Evolutionary conservation across 2,797 vertebrate species (phyloP).

Genomic region (Rhinatrema bivittatum): DNA sequence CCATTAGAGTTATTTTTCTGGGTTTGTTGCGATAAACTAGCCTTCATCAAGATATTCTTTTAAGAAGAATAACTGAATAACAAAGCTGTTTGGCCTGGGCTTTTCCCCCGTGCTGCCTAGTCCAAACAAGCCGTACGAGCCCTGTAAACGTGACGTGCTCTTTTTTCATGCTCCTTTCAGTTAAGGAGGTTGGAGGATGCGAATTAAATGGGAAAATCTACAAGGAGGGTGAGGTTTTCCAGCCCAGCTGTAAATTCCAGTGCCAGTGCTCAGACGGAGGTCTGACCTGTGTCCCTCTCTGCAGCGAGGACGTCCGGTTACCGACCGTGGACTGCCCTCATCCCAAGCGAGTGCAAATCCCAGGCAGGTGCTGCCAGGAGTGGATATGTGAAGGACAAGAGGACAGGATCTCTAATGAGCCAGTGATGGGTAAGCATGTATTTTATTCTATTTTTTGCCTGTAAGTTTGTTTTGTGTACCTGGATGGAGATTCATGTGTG

Average conservation of each 20-base stretch:
- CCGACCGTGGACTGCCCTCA: conserved; percentile 76
- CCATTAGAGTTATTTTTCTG: no score
- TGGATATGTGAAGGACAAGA: conserved; percentile 80
- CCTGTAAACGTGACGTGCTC: background rate
- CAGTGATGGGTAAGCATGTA: conserved; percentile 11
- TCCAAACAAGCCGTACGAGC: no score
- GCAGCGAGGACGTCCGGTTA: conserved; percentile 62
- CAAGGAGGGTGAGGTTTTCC: conserved; percentile 78
- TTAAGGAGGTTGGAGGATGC: conserved; percentile 65
- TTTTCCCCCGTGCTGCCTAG: no score
- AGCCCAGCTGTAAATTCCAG: conserved; percentile 74
- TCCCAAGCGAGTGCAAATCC: conserved; percentile 65
- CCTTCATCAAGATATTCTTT: no score
- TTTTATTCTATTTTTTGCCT: no score
- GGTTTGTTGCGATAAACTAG: no score
- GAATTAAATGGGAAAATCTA: conserved; percentile 72
- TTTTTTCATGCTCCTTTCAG: conserved; percentile 37
- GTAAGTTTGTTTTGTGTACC: no score
- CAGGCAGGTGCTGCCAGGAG: conserved; percentile 84
- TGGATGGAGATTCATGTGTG: no score
- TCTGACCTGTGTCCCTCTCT: conserved; percentile 72
- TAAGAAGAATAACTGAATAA: no score
- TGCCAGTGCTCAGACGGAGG: conserved; percentile 78
- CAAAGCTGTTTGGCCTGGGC: no score
- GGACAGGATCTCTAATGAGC: conserved; percentile 22